Base-by-base conservation (phyloP, 2,113 vertebrate genomes). In the Myotis lucifugus region DNA sequence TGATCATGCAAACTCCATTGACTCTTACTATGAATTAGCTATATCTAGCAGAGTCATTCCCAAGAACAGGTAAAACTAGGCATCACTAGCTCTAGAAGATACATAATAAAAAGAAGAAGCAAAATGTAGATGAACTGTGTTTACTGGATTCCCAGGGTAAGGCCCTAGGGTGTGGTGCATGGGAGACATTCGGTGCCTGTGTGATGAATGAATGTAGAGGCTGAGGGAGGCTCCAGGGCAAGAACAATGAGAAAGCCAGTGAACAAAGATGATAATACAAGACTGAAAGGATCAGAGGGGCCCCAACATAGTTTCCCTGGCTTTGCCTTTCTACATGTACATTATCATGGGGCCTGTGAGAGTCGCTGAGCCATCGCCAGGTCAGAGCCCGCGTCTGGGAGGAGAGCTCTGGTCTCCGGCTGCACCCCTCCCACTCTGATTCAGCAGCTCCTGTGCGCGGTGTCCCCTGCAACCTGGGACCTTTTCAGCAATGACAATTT, bases 401-500 rank as follows among this genome's bases (percentile, higher is more conserved):
- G n/a, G 37, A n/a, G 7, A 7, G 42, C 6, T 72, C 59, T 34
- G 6, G 27, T 6, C 70, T 42, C 37, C 6, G 4, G 34, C 64
- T 48, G 66, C 6, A 0, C 7, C 52, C 59, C 77, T 50, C 42
- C 15, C 50, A 32, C 32, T 25, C 70, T n/a, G 50, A 86, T 8
- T 32, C 32, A 83, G 61, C 70, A 77, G 85, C 61, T 85, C 46
- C 11, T 6, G 1, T 7, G 3, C 13, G 56, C 8, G 0, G 32
- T n/a, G 50, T 27, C 56, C 70, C 34, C 56, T 29, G 70, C 40
- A 81, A 32, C 48, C 59, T 19, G 40, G 42, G 85, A 32, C 52
- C 61, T 77, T 72, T 85, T 93, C 54, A 82, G 88, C 88, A 88
- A 54, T 0, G 67, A 69, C 17, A 27, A 34, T 48, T 95, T 92